Evolutionary conservation across 2,888 invertebrate species (phyloP).

Genomic region (Acrobasis repandana): DNA sequence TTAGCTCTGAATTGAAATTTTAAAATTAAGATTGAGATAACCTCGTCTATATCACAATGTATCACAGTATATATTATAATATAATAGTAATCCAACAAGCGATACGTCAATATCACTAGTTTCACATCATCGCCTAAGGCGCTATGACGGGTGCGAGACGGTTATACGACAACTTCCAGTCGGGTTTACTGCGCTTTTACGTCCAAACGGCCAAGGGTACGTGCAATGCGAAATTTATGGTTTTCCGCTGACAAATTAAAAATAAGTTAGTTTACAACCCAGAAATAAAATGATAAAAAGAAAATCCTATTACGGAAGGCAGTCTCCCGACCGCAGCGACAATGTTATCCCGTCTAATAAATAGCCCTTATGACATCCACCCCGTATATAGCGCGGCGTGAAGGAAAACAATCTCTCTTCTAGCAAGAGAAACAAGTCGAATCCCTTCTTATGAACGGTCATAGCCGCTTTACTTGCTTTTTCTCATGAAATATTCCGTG

Average conservation of each 20-base stretch:
- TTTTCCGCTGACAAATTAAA: slow-evolving; percentile 75
- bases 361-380: slow-evolving; percentile 72
- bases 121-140: slow-evolving; percentile 38
- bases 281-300: slow-evolving; percentile 73
- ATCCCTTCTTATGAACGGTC: slow-evolving; percentile 70
- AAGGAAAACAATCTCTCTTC: slow-evolving; percentile 71
- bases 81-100: slow-evolving; percentile 45
- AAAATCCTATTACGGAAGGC: slow-evolving; percentile 70
- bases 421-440: slow-evolving; percentile 65
- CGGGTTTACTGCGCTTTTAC: slow-evolving; percentile 66
- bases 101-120: slow-evolving; percentile 31
- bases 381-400: slow-evolving; percentile 58
- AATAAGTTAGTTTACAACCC: slow-evolving; percentile 76
- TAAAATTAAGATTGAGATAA: no score
- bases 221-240: slow-evolving; percentile 70
- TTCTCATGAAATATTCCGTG: slow-evolving; percentile 58
- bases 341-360: slow-evolving; percentile 78
- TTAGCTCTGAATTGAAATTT: no score
- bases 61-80: no score
- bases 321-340: slow-evolving; percentile 57
- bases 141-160: slow-evolving; percentile 37
- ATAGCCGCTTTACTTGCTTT: slow-evolving; percentile 51
- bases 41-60: no score
- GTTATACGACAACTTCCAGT: slow-evolving; percentile 52
- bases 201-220: slow-evolving; percentile 52